Evolutionary conservation across 2,888 invertebrate species (phyloP), one percentile per base, ranked within the genome.

Genomic region (Bruchidius siliquastri): DNA sequence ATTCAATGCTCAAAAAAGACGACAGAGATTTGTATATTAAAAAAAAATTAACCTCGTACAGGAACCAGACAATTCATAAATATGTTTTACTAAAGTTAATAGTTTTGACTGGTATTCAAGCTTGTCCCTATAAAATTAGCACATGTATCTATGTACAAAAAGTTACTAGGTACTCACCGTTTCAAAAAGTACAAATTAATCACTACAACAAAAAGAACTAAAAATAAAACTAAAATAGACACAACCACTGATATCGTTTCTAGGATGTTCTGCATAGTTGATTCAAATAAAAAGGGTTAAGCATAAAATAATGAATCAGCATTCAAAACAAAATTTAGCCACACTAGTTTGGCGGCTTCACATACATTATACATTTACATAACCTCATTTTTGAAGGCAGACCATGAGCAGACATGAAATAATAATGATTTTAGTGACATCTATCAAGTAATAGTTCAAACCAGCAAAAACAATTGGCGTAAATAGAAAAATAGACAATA

Each of bases 181-280:
- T 76, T 78, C 69, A 80, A 78, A 32, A 80, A 76, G 74, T 81
- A 81, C 67, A 80, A 49, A 74, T 79, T 80, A 32, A 78, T 69
- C 30, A 78, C 20, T 21, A 78, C 71, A 70, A 79, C 73, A 73
- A 74, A 75, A 68, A 76, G 73, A 67, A 80, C 67, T 72, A 79
- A 76, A 75, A 77, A 76, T 69, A 78, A 68, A 21, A 75, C 74
- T 71, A 78, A 49, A 21, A 32, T 72, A 18, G 75, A 74, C 22
- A 72, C 71, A 67, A 73, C 68, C 21, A 77, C 21, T 26, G 75
- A 72, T 68, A 76, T 32, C 18, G 73, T 73, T 73, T 79, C 79
- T 13, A 77, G 67, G 21, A 74, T 66, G 72, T 67, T 71, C 72
- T 76, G 70, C 77, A 77, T 77, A 21, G 69, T 72, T 68, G 68